phyloP scores from a whole-genome alignment of 1,140 invertebrate genomes.

The Euwallacea similis region DNA sequence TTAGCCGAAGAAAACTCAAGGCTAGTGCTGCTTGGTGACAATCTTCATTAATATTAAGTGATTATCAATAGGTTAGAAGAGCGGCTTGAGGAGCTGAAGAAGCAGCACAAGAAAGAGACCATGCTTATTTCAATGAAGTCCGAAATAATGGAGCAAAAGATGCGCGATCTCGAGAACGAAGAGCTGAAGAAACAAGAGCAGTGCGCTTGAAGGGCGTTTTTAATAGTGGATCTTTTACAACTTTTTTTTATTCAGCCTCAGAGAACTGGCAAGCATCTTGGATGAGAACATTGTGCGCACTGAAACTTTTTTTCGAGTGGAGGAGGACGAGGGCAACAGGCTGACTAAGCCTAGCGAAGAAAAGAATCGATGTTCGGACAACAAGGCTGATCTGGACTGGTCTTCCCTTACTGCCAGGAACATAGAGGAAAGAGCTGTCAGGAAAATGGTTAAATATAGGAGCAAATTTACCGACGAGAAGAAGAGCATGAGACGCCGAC shows the following conservation, averaged over 20 bases:
- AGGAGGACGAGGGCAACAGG: slow-evolving; percentile 10
- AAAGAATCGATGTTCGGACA: background rate
- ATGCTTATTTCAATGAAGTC: slow-evolving; percentile 9
- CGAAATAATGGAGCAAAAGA: slow-evolving; percentile 26
- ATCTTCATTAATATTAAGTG: background rate
- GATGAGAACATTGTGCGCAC: slow-evolving; percentile 36
- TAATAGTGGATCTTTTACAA: background rate
- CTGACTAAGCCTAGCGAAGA: slow-evolving; percentile 11
- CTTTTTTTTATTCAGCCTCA: slow-evolving; percentile 27
- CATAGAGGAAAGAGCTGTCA: slow-evolving; percentile 3
- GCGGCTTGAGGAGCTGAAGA: slow-evolving; percentile 33
- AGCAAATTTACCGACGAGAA: background rate
- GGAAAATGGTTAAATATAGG: slow-evolving; percentile 1
- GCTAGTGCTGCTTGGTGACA: background rate
- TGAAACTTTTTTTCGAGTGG: slow-evolving; percentile 30
- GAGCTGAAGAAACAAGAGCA: slow-evolving; percentile 36
- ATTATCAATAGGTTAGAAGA: slow-evolving; percentile 20
- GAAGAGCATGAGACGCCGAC: slow-evolving; percentile 1
- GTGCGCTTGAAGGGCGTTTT: background rate
- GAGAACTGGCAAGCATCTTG: slow-evolving; percentile 26
- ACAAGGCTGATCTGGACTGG: background rate
- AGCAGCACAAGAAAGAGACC: slow-evolving; percentile 30
- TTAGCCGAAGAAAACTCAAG: slow-evolving; percentile 39
- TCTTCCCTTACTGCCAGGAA: background rate
- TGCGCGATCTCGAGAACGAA: slow-evolving; percentile 31